phyloP scores from a whole-genome alignment of 2,113 vertebrate species.

The Puffinus mauretanicus region DNA sequence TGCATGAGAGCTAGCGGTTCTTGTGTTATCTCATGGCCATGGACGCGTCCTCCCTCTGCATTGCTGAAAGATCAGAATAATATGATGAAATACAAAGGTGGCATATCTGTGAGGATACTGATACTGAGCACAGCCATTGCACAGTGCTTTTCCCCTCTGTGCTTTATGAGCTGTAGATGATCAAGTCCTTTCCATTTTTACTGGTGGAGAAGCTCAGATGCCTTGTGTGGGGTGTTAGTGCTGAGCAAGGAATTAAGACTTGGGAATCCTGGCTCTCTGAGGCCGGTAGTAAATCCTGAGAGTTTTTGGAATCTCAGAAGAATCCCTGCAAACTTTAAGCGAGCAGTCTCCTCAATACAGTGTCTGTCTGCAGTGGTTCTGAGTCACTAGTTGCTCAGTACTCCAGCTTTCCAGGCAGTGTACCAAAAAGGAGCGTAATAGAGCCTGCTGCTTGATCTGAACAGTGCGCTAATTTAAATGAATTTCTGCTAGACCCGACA shows the following conservation, averaged over 20 bases:
- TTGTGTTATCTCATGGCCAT: neutral
- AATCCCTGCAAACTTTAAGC: neutral
- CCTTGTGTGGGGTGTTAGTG: neutral
- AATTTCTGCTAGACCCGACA: neutral
- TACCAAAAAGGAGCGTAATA: neutral
- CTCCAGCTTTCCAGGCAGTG: neutral
- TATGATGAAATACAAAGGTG: neutral
- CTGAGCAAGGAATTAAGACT: neutral
- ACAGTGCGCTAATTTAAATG: neutral
- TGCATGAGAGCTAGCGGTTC: accelerated
- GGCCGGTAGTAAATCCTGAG: neutral
- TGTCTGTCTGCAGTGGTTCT: neutral
- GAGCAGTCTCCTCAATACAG: neutral
- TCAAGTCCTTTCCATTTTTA: neutral
- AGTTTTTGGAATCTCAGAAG: neutral
- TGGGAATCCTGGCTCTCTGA: neutral
- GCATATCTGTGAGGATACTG: neutral
- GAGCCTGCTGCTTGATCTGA: neutral
- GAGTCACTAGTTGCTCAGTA: neutral
- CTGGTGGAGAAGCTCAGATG: neutral
- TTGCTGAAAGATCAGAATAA: neutral
- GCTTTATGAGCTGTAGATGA: neutral
- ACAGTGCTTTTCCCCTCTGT: neutral
- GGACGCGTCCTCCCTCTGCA: neutral
- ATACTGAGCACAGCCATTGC: neutral